Percentiles rank a stretch among this genome's conserved stretches.
These are phyloP conservation scores for Actias luna DNA, from an alignment of 2,888 invertebrate genomes.

Conservation along the genomic window DNA sequence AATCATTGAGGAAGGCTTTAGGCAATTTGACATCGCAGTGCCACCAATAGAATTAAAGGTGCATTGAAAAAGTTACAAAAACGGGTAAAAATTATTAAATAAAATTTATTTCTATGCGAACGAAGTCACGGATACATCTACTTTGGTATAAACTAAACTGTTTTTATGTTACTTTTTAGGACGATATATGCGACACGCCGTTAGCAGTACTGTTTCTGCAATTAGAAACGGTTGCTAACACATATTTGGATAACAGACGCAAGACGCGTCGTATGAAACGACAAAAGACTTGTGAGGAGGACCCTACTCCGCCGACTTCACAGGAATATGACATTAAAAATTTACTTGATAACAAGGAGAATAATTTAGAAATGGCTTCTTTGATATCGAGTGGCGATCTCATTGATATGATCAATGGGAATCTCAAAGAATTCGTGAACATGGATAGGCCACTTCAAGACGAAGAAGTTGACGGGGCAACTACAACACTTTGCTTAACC, in stretches of 20 bases:
- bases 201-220: constrained; percentile 69
- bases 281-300: constrained; percentile 60
- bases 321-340: constrained; percentile 54
- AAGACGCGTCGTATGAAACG: constrained; percentile 64
- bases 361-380: constrained; percentile 52
- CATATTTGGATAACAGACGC: constrained; percentile 59
- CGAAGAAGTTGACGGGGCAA: constrained; percentile 61
- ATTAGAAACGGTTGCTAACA: constrained; percentile 67
- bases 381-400: constrained; percentile 51
- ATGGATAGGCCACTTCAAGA: constrained; percentile 46
- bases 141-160: background rate
- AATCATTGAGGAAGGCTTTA: too few relatives aligned
- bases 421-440: constrained; percentile 50
- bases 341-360: constrained; percentile 50
- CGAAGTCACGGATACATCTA: too few relatives aligned
- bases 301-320: constrained; percentile 24
- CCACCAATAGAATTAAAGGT: too few relatives aligned
- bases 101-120: too few relatives aligned
- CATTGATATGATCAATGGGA: constrained; percentile 56
- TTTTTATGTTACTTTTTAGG: constrained; percentile 46
- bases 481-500: constrained; percentile 58
- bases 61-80: too few relatives aligned
- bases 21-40: too few relatives aligned
- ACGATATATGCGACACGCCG: constrained; percentile 71
- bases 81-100: too few relatives aligned